Evolutionary conservation across 2,888 invertebrate genomes (phyloP).

Genomic region (Callimorpha dominula): DNA sequence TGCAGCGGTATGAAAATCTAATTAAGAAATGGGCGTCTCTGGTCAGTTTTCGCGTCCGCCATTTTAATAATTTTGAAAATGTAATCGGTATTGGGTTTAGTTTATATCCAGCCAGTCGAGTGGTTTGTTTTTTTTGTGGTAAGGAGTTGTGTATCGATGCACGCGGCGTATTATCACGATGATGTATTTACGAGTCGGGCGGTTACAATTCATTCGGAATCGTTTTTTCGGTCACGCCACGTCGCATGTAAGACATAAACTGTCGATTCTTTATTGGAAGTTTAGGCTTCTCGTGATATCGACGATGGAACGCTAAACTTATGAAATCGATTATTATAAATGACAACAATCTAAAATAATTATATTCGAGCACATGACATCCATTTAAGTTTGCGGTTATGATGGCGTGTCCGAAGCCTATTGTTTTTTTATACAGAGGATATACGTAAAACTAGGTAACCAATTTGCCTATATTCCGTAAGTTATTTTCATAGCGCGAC

Average conservation of each 20-base stretch:
- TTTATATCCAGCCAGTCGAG: constrained; percentile 39
- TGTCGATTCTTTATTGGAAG: constrained; percentile 81
- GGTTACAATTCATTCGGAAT: constrained; percentile 80
- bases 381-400: constrained; percentile 49
- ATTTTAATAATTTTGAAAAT: constrained; percentile 69
- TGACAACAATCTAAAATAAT: constrained; percentile 68
- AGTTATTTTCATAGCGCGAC: constrained; percentile 55
- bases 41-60: constrained; percentile 73
- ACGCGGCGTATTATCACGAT: constrained; percentile 76
- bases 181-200: constrained; percentile 79
- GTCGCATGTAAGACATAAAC: constrained; percentile 81
- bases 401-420: constrained; percentile 49
- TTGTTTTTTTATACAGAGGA: constrained; percentile 37
- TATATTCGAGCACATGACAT: constrained; percentile 67
- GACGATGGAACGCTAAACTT: constrained; percentile 66
- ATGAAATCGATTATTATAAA: constrained; percentile 66
- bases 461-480: constrained; percentile 62
- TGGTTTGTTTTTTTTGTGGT: constrained; percentile 57
- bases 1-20: constrained; percentile 84
- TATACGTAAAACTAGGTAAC: constrained; percentile 45
- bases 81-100: constrained; percentile 52
- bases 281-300: constrained; percentile 72
- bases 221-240: constrained; percentile 85
- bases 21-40: constrained; percentile 82
- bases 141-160: constrained; percentile 65